A percentile compares a stretch with the other conserved stretches of the same genome.
phyloP scores from a whole-genome alignment of 2,888 invertebrate species.

The Labia minor region DNA sequence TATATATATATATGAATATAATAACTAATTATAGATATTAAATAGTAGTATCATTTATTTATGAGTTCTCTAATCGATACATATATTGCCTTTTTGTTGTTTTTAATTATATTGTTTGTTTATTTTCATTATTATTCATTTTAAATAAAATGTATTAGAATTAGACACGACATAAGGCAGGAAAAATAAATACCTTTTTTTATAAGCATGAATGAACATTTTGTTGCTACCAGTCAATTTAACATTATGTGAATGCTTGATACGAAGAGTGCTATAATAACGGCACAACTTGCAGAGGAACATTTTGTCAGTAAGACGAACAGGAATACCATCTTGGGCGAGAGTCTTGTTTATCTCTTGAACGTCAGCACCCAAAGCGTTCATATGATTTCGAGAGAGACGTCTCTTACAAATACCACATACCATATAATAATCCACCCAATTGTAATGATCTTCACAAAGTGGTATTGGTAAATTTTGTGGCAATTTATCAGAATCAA shows the following conservation, averaged over 20 bases:
- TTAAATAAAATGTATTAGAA: too few species aligned
- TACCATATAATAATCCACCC: conserved; percentile 59
- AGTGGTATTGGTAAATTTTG: conserved; percentile 43
- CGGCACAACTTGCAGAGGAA: conserved; percentile 74
- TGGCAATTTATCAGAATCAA: conserved; percentile 36
- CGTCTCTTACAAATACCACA: conserved; percentile 68
- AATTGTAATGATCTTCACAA: conserved; percentile 57
- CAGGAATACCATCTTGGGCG: conserved; percentile 53
- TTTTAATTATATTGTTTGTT: too few species aligned
- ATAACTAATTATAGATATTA: too few species aligned
- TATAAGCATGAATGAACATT: conserved; percentile 49
- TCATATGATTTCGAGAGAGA: conserved; percentile 63
- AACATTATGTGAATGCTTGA: conserved; percentile 42
- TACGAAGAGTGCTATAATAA: conserved; percentile 60
- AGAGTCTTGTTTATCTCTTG: conserved; percentile 44
- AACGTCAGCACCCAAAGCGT: conserved; percentile 48
- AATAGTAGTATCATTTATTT: too few species aligned
- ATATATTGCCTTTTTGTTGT: too few species aligned
- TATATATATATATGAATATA: too few species aligned
- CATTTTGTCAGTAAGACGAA: conserved; percentile 53
- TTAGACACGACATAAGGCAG: too few species aligned
- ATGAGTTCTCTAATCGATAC: too few species aligned
- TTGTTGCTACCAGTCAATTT: conserved; percentile 37
- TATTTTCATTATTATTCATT: too few species aligned
- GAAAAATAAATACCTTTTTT: conserved; percentile 44